phyloP scores from a whole-genome alignment of 92 coral and sea anemone genomes.

The Bergia puertoricense region DNA sequence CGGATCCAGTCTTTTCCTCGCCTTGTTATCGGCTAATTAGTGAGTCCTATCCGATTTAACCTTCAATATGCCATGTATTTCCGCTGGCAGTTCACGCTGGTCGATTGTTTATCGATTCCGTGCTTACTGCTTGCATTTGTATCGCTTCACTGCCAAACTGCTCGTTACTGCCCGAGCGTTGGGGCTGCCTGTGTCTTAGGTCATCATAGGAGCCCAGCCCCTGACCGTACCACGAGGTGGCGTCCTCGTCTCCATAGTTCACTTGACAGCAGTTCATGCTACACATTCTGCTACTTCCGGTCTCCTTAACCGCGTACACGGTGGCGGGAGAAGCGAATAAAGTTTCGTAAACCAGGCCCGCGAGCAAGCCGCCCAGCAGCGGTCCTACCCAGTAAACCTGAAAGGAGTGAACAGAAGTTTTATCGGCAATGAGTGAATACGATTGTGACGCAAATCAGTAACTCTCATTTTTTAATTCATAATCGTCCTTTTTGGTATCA shows the following conservation, averaged over 20 bases:
- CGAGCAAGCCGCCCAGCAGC: slow-evolving; percentile 41
- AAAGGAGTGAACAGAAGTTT: neutral
- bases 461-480: too few species aligned
- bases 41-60: too few species aligned
- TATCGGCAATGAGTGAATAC: too few species aligned
- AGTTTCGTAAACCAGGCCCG: slow-evolving; percentile 38
- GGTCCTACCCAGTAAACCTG: slow-evolving; percentile 43
- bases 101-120: slow-evolving; percentile 16
- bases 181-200: slow-evolving; percentile 25
- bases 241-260: slow-evolving; percentile 47
- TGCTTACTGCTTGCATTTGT: slow-evolving; percentile 38
- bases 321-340: slow-evolving; percentile 7
- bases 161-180: neutral
- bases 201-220: slow-evolving; percentile 39
- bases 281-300: neutral
- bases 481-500: too few species aligned
- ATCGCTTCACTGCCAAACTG: slow-evolving; percentile 7
- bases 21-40: too few species aligned
- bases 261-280: slow-evolving; percentile 42
- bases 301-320: slow-evolving; percentile 10
- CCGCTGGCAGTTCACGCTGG: neutral
- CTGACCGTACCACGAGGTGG: slow-evolving; percentile 38
- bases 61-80: neutral
- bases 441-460: too few species aligned
- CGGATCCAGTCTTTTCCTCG: too few species aligned